Base-by-base conservation (phyloP, 2,113 vertebrate species). In the Dryoscopus gambensis region DNA sequence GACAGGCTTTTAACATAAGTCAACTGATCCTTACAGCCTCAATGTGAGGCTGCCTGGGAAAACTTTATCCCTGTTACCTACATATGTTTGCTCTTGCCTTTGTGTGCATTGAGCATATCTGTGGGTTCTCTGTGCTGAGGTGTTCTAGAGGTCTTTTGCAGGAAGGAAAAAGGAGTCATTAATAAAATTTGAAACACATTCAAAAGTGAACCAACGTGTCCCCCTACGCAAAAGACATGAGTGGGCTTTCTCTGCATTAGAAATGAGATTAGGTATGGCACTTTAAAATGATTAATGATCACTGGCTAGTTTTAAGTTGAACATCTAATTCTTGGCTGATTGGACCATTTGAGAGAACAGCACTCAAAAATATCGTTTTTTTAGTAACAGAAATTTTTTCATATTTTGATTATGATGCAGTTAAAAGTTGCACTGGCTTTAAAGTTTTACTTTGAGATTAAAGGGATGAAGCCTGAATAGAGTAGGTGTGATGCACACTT, bases 211-310 rank as follows among this genome's bases (percentile, higher is more conserved):
- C 42, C 23, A 39, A 4, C 0, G 0, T 92, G n/a, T 42, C 68
- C 47, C 17, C 59, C 65, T 80, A 83, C 9, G 5, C 0, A 0
- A 33, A 37, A 69, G n/a, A 53, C 7, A 31, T 4, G 55, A 86
- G 63, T 46, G 20, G 67, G 18, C 53, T 83, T 90, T 83, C 53
- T 86, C 67, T 94, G 63, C 28, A 7, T 84, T 35, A 80, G 63
- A 83, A 85, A 53, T 62, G 24, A 85, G 55, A 87, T 94, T 86
- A 95, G 55, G 60, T 77, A n/a, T 69, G 71, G 40, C 83, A 91
- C 85, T 87, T 97, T 53, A 88, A 82, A 91, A 77, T 95, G 49
- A 87, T 80, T 93, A 93, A 62, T 68, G 77, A 69, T 84, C 57
- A 28, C 46, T 80, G 31, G 65, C 33, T 83, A 90, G 28, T n/a